Evolutionary conservation across 2,888 invertebrate genomes (phyloP).

Genomic region (Eurois occulta): DNA sequence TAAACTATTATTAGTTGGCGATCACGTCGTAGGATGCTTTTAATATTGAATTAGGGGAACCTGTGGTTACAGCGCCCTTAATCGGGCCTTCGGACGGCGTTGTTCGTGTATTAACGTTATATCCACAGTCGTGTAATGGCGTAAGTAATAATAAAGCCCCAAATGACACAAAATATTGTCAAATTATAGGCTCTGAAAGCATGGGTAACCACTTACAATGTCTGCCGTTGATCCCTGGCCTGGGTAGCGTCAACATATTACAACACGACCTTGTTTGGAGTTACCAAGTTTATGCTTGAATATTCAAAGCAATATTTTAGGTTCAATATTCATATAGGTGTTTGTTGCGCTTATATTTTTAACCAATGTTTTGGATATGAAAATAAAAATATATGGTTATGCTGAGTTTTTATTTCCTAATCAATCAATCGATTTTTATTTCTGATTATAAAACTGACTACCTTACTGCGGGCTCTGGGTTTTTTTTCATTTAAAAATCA

Average conservation of each 20-base stretch:
- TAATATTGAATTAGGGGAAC: conserved; percentile 90
- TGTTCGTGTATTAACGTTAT: conserved; percentile 87
- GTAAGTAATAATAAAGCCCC: conserved; percentile 90
- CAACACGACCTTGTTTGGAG: neutral
- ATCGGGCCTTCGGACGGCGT: conserved; percentile 84
- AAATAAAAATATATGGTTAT: neutral
- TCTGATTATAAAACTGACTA: neutral
- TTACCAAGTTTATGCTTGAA: neutral
- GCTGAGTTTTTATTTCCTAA: neutral
- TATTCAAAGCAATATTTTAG: neutral
- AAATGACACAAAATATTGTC: conserved; percentile 91
- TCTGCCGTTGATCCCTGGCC: conserved; percentile 84
- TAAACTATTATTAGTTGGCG: conserved; percentile 90
- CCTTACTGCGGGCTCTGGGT: neutral
- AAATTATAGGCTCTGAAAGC: conserved; percentile 90
- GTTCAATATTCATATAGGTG: neutral
- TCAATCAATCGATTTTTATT: neutral
- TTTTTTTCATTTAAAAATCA: neutral
- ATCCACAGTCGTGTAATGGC: conserved; percentile 88
- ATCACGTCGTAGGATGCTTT: conserved; percentile 90
- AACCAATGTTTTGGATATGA: neutral
- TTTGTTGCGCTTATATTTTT: neutral
- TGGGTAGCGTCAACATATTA: conserved; percentile 79
- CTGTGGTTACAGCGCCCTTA: conserved; percentile 89
- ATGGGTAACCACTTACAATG: conserved; percentile 89